Percentiles rank a stretch among this genome's conserved stretches.
phyloP scores from a whole-genome alignment of 2,113 vertebrate species.

The Epinephelus fuscoguttatus region DNA sequence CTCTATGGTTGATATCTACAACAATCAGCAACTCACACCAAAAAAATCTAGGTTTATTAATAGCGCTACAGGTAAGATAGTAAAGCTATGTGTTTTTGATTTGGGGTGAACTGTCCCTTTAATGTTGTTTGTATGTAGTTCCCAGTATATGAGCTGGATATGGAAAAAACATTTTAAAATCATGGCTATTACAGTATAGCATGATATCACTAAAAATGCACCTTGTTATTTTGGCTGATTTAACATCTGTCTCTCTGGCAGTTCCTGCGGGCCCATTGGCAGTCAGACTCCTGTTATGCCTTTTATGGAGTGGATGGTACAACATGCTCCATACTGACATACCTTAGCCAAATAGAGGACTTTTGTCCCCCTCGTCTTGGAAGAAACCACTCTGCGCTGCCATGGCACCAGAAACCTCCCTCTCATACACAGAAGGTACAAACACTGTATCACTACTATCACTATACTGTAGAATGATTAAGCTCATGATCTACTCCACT shows the following conservation, averaged over 20 bases:
- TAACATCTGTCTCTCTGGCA: slow-evolving; percentile 42
- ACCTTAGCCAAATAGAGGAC: slow-evolving; percentile 81
- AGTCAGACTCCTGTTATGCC: slow-evolving; percentile 81
- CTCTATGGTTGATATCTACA: no score
- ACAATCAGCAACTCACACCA: no score
- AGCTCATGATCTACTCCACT: neutral
- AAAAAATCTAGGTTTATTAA: no score
- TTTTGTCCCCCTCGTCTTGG: slow-evolving; percentile 75
- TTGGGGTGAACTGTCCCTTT: no score
- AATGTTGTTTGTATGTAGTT: neutral
- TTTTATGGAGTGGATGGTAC: slow-evolving; percentile 83
- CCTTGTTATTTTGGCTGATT: neutral
- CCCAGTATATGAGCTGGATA: neutral
- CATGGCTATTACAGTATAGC: neutral
- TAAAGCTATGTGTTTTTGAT: no score
- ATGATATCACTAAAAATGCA: neutral
- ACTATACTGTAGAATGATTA: neutral
- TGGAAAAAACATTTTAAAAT: slow-evolving; percentile 3
- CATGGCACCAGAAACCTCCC: slow-evolving; percentile 65
- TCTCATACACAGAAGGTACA: slow-evolving; percentile 63
- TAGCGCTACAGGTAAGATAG: no score
- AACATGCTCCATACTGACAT: slow-evolving; percentile 80
- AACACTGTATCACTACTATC: neutral
- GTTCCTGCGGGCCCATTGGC: slow-evolving; percentile 78
- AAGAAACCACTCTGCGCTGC: slow-evolving; percentile 53